Percentiles rank a stretch among this genome's conserved stretches.
These are phyloP conservation scores for Phycodurus eques DNA, from an alignment of 2,113 vertebrate genomes.

Conservation along the genomic window DNA sequence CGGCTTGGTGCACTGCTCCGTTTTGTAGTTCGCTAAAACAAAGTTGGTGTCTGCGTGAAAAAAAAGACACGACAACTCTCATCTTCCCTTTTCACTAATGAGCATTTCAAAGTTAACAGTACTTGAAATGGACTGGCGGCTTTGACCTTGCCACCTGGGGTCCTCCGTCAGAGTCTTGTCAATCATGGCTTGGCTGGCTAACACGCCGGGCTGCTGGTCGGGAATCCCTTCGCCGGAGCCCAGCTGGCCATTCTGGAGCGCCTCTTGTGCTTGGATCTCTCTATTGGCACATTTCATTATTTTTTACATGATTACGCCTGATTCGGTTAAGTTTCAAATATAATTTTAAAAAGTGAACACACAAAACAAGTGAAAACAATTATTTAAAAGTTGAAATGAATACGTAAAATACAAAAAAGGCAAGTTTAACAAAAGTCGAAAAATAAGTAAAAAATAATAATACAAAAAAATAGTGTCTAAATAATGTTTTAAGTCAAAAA, in stretches of 20 bases:
- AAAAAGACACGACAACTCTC: neutral
- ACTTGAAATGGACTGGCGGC: neutral
- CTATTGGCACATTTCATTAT: constrained; percentile 56
- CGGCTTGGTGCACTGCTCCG: constrained; percentile 88
- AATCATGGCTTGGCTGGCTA: constrained; percentile 92
- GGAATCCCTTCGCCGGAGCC: constrained; percentile 80
- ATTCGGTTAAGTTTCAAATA: neutral
- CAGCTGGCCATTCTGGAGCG: constrained; percentile 85
- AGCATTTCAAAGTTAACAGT: neutral
- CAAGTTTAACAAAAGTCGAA: neutral
- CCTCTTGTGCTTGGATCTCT: constrained; percentile 91
- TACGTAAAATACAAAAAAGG: no score
- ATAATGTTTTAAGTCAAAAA: neutral
- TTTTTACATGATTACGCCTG: neutral
- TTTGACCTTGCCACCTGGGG: constrained; percentile 84
- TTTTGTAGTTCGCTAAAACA: constrained; percentile 92
- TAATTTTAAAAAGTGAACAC: no score
- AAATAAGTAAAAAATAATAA: neutral
- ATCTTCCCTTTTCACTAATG: neutral
- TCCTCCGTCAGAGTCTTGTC: constrained; percentile 90
- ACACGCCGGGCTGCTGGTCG: constrained; percentile 84
- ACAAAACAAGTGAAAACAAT: no score
- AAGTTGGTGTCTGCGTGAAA: constrained; percentile 82
- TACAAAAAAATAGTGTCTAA: neutral
- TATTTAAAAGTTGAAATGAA: no score